Evolutionary conservation across 2,888 invertebrate species (phyloP), one percentile per base, ranked within the genome.

Genomic region (Leptopilina syphax): DNA sequence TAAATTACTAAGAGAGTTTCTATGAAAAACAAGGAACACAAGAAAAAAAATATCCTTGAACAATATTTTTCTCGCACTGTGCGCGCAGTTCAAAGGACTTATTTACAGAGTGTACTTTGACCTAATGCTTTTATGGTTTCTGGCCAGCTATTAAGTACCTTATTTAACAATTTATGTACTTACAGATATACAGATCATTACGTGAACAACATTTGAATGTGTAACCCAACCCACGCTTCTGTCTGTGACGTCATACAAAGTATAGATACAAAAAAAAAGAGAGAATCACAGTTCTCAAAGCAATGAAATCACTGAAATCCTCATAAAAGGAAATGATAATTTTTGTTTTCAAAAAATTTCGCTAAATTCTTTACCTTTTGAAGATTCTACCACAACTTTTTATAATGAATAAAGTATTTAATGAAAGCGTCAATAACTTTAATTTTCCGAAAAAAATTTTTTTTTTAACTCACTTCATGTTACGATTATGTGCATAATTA

Each of bases 161-260:
- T 50, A 24, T n/a, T 50, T 50, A 44, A 67, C 13, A 73, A 54
- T 57, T 73, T 73, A 57, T 73, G 57, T 73, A 34, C 54, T 57
- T 73, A 73, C 41, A 73, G 57, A 27, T 73, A 73, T 73, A 73
- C 57, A 73, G 34, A 73, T 7, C 34, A 57, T 77, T 78, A 77
- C 80, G 80, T 78, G 77, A 81, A 47, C 70, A 68, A 79, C 79
- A 65, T 80, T 80, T 47, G 63, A 67, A 68, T 79, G 81, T 82
- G 83, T 79, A 83, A 82, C 79, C 47, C 78, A 80, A 47, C 85
- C 83, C 79, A 80, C 84, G 80, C 80, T 76, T 78, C 73, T 47
- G 67, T 80, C 65, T 78, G 80, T 84, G 84, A 84, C 82, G 84
- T 85, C 84, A 83, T 78, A 79, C 41, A 73, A 79, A 57, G 57